phyloP scores from a whole-genome alignment of 2,888 invertebrate species.

The Phortica okadai region DNA sequence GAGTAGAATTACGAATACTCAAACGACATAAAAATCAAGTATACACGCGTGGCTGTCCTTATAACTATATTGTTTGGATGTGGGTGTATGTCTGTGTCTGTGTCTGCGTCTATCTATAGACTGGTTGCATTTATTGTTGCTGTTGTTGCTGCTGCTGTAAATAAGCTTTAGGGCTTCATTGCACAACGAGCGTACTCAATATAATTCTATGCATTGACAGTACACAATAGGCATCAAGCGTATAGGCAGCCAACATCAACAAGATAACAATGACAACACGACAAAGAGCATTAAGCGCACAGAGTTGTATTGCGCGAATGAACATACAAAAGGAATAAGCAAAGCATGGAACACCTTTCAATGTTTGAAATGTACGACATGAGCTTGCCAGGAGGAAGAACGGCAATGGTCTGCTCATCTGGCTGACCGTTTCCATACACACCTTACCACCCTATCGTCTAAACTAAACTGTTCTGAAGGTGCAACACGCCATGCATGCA shows the following conservation, averaged over 20 bases:
- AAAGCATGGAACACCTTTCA: neutral
- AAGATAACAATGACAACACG: neutral
- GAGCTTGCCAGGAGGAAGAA: neutral
- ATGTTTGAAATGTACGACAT: neutral
- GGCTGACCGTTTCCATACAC: neutral
- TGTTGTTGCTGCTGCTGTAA: neutral
- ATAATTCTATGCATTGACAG: conserved; percentile 19
- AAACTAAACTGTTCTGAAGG: neutral
- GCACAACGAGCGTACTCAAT: conserved; percentile 1
- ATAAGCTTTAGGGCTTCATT: neutral
- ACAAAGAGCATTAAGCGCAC: neutral
- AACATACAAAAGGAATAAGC: neutral
- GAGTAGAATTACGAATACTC: conserved; percentile 21
- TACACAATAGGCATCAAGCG: conserved; percentile 29
- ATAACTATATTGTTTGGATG: neutral
- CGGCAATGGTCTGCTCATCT: neutral
- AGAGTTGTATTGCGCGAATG: conserved; percentile 1
- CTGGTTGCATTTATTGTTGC: neutral
- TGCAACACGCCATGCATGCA: neutral
- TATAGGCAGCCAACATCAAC: neutral
- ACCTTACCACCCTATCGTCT: neutral
- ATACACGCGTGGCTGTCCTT: conserved; percentile 1
- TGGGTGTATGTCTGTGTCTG: neutral
- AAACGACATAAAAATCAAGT: conserved; percentile 15
- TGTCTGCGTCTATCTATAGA: no score